Percentiles rank a stretch among this genome's conserved stretches.
Conservation (phyloP, 2,113 vertebrate genomes). For the Dryoscopus gambensis region DNA sequence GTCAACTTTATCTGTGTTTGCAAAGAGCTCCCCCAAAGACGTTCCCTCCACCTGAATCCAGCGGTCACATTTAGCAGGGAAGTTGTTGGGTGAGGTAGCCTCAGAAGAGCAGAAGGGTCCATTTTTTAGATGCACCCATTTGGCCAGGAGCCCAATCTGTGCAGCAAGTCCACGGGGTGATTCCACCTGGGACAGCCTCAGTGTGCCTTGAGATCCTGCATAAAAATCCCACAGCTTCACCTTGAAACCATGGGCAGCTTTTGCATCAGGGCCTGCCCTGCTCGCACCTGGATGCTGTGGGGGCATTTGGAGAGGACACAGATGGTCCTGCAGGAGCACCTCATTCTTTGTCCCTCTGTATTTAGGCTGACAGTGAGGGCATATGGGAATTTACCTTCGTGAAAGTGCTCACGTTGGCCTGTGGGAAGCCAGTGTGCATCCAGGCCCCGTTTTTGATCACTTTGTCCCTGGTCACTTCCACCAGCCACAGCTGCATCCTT, state of each 20-base stretch:
- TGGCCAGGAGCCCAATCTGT: background rate
- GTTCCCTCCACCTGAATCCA: background rate
- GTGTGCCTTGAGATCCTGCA: background rate
- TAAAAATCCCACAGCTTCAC: background rate
- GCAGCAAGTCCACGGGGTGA: background rate
- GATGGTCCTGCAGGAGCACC: background rate
- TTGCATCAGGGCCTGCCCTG: background rate
- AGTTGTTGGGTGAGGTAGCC: background rate
- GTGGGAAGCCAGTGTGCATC: background rate
- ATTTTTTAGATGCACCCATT: background rate
- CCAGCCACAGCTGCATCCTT: background rate
- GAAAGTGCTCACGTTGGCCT: fast-evolving
- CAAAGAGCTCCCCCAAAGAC: background rate
- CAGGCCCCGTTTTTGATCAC: background rate
- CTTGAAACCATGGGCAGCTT: background rate
- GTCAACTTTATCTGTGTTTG: background rate
- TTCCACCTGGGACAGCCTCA: background rate
- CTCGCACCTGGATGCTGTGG: fast-evolving
- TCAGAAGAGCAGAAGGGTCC: background rate
- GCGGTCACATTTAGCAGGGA: background rate
- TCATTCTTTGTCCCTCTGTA: background rate
- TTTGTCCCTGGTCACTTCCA: background rate
- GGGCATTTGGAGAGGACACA: background rate
- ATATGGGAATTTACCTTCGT: background rate
- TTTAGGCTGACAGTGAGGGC: background rate